Percentiles rank a stretch among this genome's conserved stretches.
Conservation (phyloP, 30 jellyfish, hydroid and myxozoan species). For the Chironex yamaguchii region DNA sequence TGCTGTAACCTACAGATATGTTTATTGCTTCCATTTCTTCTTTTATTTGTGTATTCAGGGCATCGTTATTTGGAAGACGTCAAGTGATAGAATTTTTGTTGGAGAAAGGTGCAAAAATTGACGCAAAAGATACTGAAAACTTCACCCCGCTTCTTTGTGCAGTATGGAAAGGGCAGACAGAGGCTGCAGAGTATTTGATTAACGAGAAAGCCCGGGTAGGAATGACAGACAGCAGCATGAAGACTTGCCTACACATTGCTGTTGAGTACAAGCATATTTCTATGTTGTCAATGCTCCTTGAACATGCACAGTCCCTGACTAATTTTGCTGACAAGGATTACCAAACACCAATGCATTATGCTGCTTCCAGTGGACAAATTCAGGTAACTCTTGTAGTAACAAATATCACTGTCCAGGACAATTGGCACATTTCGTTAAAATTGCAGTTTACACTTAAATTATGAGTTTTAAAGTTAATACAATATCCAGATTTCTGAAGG, state of each 20-base stretch:
- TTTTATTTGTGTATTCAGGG: too few species aligned
- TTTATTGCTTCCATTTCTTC: too few species aligned
- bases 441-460: neutral
- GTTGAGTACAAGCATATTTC: slow-evolving; percentile 73
- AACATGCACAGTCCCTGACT: slow-evolving; percentile 68
- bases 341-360: slow-evolving; percentile 91
- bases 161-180: slow-evolving; percentile 94
- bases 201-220: slow-evolving; percentile 73
- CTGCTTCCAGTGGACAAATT: slow-evolving; percentile 79
- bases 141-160: slow-evolving; percentile 95
- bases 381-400: slow-evolving; percentile 50
- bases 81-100: slow-evolving; percentile 66
- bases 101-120: slow-evolving; percentile 78
- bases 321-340: slow-evolving; percentile 88
- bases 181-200: slow-evolving; percentile 68
- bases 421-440: neutral
- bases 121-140: slow-evolving; percentile 77
- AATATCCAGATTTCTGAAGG: too few species aligned
- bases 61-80: slow-evolving; percentile 80
- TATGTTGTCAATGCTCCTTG: slow-evolving; percentile 68
- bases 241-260: slow-evolving; percentile 86
- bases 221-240: slow-evolving; percentile 70
- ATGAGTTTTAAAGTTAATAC: too few species aligned
- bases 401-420: too few species aligned
- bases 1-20: too few species aligned